Conservation (phyloP, 2,888 invertebrate species). For the Cylloceria caligata region DNA sequence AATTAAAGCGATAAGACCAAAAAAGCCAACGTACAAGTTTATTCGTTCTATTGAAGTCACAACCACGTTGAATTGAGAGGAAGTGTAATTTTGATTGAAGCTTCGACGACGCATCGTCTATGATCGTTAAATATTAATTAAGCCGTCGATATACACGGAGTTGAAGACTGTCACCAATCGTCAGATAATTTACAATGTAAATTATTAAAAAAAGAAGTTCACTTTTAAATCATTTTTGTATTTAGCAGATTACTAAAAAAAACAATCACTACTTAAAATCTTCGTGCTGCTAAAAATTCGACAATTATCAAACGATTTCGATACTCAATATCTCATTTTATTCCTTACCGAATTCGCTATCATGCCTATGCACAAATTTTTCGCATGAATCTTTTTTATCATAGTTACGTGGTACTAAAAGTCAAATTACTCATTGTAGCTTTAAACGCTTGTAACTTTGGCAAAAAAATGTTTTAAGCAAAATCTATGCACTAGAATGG, state of each 20-base stretch:
- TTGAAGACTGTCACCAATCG: not conserved
- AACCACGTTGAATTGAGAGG: slow-evolving; percentile 28
- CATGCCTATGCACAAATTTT: not conserved
- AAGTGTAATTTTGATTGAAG: slow-evolving; percentile 22
- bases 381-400: too few species aligned
- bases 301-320: not conserved
- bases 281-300: not conserved
- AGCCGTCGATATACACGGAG: not conserved
- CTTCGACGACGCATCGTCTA: not conserved
- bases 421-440: not conserved
- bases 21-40: not conserved
- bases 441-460: not conserved
- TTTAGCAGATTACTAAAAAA: not conserved
- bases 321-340: not conserved
- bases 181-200: not conserved
- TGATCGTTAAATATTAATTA: slow-evolving; percentile 7
- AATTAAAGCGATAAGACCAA: slow-evolving; percentile 1
- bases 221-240: not conserved
- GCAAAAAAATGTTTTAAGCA: not conserved
- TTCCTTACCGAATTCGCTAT: not conserved
- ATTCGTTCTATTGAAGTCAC: slow-evolving; percentile 30
- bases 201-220: not conserved
- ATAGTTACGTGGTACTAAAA: not conserved
- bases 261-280: not conserved
- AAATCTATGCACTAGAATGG: not conserved